Evolutionary conservation across 2,888 invertebrate species (phyloP), one percentile per base, ranked within the genome.

Genomic region (Agriopis aurantiaria): DNA sequence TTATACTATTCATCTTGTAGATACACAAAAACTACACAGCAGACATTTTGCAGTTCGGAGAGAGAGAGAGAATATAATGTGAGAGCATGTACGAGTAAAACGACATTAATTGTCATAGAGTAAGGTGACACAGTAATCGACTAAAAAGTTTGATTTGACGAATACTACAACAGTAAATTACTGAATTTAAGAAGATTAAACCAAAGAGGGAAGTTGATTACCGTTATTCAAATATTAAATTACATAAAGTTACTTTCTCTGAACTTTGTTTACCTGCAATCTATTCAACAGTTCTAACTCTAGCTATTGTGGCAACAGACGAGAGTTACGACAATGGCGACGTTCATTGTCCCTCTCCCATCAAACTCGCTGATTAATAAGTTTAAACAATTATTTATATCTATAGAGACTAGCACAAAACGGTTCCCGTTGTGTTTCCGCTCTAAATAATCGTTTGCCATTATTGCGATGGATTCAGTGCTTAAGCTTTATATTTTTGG

Each of bases 331-430:
- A 52, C 62, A 65, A 65, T 23, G 45, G 8, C 14, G 41, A 12
- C 17, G 23, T 33, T 53, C 62, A 57, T 65, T 65, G 65, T 59
- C 41, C 23, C 63, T 64, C 55, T 45, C 17, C 70, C 62, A 66
- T 59, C 65, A 63, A 58, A 71, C 70, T 60, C 52, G 3, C 63
- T 71, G 49, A 71, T 71, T 71, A 66, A 71, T 71, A 71, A 71
- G 66, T 71, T 67, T 63, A 51, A 63, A 70, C 66, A 62, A 63
- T 71, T 66, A 63, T 64, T 53, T 62, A 71, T 58, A 70, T 55
- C 55, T 67, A 63, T 61, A 55, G 65, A 41, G 49, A 52, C 23
- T 63, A 23, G 58, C 55, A 67, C 63, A 71, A 71, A 66, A 67
- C 63, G 70, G 51, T 51, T 70, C 23, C 63, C 62, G 66, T 53